Evolutionary conservation across 2,113 vertebrate species (phyloP), one percentile per base, ranked within the genome.

Genomic region (Caracal caracal): DNA sequence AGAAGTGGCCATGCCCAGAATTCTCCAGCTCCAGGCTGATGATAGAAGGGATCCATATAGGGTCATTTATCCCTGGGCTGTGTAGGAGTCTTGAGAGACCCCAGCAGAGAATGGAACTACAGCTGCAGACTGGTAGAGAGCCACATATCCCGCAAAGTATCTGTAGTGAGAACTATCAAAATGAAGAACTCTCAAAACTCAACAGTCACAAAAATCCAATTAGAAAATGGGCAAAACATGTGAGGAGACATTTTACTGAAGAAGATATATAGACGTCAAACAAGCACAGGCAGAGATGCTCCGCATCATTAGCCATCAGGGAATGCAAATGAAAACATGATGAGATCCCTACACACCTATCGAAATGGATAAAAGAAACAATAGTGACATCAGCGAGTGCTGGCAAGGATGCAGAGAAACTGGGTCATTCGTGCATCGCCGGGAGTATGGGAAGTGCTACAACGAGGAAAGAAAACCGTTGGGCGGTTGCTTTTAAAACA

Each of bases 321-420:
- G 92, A 89, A 19, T 63, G 71, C 92, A 80, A 79, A 66, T 28
- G 79, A 76, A 89, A 95, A 37, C 51, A 26, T 84, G 53, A 59
- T 15, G 47, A 80, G 71, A 53, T 26, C 71, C 10, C 92, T 10
- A 16, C 37, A 43, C 71, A 85, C 53, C 82, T 81, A 92, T 75
- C 85, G 73, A 65, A 89, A 40, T 20, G 37, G 75, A 49, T 35
- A 75, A 71, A 47, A 79, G 30, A 73, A 93, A 49, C 93, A 59
- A 71, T 12, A 26, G 37, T 28, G 65, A 86, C 59, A 76, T 81
- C 53, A 51, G 71, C 65, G 68, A 68, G 81, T 37, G 56, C 30
- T 80, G 96, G 49, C 88, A 75, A 61, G 79, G 71, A 19, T 19
- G 51, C 40, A 78, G 61, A 56, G 51, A 65, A 43, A 5, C 61